These are phyloP conservation scores for Limenitis camilla DNA, from an alignment of 2,888 invertebrate genomes.

Conservation along the genomic window DNA sequence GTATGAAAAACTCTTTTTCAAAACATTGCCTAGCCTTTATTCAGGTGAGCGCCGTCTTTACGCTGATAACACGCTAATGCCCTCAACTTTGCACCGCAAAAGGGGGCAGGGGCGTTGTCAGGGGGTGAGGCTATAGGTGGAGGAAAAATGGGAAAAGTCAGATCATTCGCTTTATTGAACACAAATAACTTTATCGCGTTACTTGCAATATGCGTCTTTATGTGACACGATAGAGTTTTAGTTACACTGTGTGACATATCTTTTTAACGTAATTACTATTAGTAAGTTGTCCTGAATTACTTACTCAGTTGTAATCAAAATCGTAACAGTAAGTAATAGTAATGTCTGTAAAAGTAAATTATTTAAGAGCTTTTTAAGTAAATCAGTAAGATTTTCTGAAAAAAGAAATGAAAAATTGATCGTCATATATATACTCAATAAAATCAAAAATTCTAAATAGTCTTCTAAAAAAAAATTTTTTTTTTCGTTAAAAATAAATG, in stretches of 20 bases:
- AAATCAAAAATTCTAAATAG: too few species aligned
- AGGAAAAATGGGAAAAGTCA: conserved; percentile 70
- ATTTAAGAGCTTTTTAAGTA: too few species aligned
- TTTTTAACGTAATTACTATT: too few species aligned
- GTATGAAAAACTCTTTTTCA: not conserved
- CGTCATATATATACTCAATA: too few species aligned
- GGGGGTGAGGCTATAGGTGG: conserved; percentile 45
- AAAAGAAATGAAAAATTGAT: too few species aligned
- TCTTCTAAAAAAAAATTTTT: too few species aligned
- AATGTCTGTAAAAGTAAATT: too few species aligned
- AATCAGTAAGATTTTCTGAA: too few species aligned
- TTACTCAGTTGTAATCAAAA: too few species aligned
- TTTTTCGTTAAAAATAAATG: too few species aligned
- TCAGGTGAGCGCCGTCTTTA: conserved; percentile 72
- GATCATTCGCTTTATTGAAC: conserved; percentile 71
- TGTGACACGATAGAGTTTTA: conserved; percentile 22
- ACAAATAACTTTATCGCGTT: conserved; percentile 65
- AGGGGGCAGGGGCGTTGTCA: conserved; percentile 37
- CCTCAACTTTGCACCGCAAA: conserved; percentile 73
- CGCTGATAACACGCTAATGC: conserved; percentile 75
- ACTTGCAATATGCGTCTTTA: conserved; percentile 47
- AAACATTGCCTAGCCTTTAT: conserved; percentile 21
- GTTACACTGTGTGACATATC: conserved; percentile 7
- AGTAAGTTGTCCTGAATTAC: too few species aligned
- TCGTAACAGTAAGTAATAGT: too few species aligned